phyloP scores from a whole-genome alignment of 2,888 invertebrate genomes.

The Orchestes rusci region DNA sequence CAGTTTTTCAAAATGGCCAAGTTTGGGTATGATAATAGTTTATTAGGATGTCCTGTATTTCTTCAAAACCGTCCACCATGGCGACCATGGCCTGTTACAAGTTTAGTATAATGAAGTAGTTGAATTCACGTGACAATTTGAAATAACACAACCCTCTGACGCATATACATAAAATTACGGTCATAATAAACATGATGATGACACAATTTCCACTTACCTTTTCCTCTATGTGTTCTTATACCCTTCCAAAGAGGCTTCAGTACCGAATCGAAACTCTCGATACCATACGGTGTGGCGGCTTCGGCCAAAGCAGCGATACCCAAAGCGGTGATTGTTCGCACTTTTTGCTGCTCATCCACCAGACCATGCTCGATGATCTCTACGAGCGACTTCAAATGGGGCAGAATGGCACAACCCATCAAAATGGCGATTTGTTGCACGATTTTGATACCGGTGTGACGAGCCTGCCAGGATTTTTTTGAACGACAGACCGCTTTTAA shows the following conservation, averaged over 20 bases:
- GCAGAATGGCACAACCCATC: constrained; percentile 99
- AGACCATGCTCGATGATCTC: constrained; percentile 99
- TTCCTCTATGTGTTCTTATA: constrained; percentile 7
- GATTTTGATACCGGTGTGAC: constrained; percentile 98
- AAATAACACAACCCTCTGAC: no score
- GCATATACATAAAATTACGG: no score
- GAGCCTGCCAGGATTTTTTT: constrained; percentile 99
- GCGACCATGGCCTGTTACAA: no score
- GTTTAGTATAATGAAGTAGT: no score
- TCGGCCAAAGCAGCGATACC: constrained; percentile 98
- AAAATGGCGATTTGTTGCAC: constrained; percentile 99
- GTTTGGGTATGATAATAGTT: no score
- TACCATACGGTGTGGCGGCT: constrained; percentile 99
- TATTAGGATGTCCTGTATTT: no score
- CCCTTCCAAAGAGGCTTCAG: constrained; percentile 98
- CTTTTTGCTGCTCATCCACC: constrained; percentile 98
- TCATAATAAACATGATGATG: no score
- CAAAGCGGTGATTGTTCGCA: constrained; percentile 96
- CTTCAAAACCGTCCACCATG: no score
- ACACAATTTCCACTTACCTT: no score
- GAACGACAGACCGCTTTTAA: constrained; percentile 98
- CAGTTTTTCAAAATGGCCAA: no score
- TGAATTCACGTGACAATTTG: no score
- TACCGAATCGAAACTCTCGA: constrained; percentile 99
- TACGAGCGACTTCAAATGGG: constrained; percentile 94